Evolutionary conservation across 2,888 invertebrate species (phyloP), one percentile per base, ranked within the genome.

Genomic region (Mythimna ferrago): DNA sequence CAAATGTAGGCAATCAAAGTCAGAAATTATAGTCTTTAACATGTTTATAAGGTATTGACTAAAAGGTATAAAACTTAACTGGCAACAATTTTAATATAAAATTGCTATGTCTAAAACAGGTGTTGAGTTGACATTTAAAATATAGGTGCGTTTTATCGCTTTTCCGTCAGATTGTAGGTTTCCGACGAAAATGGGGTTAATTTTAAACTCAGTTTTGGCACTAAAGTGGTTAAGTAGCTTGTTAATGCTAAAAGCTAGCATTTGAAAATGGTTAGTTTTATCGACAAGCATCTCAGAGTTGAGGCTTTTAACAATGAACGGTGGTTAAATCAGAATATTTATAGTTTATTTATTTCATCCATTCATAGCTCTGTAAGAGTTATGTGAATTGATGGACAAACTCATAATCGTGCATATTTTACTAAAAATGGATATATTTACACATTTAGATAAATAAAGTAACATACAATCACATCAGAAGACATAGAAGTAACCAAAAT

Each of bases 71-170:
- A 21, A 11, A 10, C 26, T n/a, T 66, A 14, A 53, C 4, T 48
- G 64, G n/a, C 64, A 48, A 54, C 6, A 66, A 38, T 74, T 66
- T 53, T 66, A 35, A 65, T 60, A 54, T 71, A 26, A 74, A 67
- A 71, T 71, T 60, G 35, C 56, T 5, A 9, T 19, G 56, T 5
- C 62, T 63, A 60, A 57, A 41, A 57, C 66, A 70, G 66, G 64
- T 73, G 70, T 68, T 65, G 60, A 66, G 19, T 71, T 81, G 82
- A 68, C 82, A 81, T 81, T 81, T 80, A 66, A 73, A 62, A 63
- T 62, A 71, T 51, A 66, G 75, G 78, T 51, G 82, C 57, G 78
- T 71, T 74, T 81, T 82, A 81, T 78, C 2, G 41, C 67, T n/a
- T 62, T 58, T 71, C 32, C 51, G n/a, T 67, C 21, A 65, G 11